phyloP scores from a whole-genome alignment of 2,888 invertebrate species.

The Ypsolopha sequella region DNA sequence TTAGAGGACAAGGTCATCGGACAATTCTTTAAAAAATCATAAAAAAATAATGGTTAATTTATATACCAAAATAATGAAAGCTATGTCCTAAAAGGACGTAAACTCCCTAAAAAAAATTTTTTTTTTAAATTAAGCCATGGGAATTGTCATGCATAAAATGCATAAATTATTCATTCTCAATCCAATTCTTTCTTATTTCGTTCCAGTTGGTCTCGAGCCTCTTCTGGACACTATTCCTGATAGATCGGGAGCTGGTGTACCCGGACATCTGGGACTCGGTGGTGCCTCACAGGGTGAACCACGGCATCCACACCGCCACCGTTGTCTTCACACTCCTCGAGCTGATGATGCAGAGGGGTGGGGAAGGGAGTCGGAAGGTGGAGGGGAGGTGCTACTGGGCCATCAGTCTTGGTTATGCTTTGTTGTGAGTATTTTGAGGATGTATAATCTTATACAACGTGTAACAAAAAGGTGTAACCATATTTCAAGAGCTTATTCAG shows the following conservation, averaged over 20 bases:
- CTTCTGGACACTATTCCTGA: not conserved
- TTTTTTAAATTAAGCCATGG: too few species aligned
- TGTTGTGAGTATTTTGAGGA: not conserved
- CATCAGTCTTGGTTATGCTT: not conserved
- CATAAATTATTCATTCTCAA: not conserved
- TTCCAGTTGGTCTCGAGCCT: not conserved
- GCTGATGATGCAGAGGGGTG: not conserved
- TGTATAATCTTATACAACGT: too few species aligned
- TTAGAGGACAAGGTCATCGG: too few species aligned
- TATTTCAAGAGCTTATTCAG: too few species aligned
- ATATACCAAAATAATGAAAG: too few species aligned
- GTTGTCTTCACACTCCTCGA: not conserved
- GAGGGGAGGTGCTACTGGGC: not conserved
- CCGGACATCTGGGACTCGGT: not conserved
- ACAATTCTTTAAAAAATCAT: too few species aligned
- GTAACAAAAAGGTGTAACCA: too few species aligned
- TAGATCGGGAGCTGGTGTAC: slow-evolving; percentile 1
- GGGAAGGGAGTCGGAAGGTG: not conserved
- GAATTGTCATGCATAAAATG: not conserved
- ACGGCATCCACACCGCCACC: not conserved
- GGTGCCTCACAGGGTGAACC: slow-evolving; percentile 1
- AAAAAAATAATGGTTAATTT: too few species aligned
- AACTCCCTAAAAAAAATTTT: too few species aligned
- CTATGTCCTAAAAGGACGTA: too few species aligned
- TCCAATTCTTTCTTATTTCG: not conserved